Percentiles rank a stretch among this genome's conserved stretches.
phyloP scores from a whole-genome alignment of 2,113 vertebrate genomes.

The Cyprinodon brontotheroides region DNA sequence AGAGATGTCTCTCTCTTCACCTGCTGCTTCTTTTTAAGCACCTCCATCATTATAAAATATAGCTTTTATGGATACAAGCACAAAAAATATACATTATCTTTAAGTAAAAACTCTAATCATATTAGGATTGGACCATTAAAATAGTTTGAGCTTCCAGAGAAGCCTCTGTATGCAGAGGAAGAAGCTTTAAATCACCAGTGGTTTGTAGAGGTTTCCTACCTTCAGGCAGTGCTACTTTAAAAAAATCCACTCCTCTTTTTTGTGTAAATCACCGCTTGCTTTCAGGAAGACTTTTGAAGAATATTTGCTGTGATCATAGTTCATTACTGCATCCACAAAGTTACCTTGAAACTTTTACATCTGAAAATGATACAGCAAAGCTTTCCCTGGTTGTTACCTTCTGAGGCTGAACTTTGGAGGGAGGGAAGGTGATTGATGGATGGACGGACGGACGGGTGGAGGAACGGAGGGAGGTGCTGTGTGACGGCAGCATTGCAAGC shows the following conservation, averaged over 20 bases:
- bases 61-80: background rate
- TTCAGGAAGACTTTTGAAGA: background rate
- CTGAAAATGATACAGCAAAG: background rate
- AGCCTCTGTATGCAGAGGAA: background rate
- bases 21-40: background rate
- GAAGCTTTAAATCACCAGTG: background rate
- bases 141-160: background rate
- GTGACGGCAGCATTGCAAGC: too few species aligned
- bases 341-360: constrained; percentile 1
- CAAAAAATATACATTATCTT: background rate
- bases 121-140: background rate
- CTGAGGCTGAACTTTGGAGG: background rate
- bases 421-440: too few species aligned
- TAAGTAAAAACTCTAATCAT: background rate
- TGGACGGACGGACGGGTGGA: too few species aligned
- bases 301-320: background rate
- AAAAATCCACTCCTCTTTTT: background rate
- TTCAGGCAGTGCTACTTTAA: background rate
- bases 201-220: background rate
- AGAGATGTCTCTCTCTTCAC: background rate
- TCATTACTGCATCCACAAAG: background rate
- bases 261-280: background rate
- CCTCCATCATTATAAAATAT: too few species aligned
- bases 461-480: too few species aligned
- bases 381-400: background rate